Evolutionary conservation across 30 jellyfish, hydroid and myxozoan species (phyloP).

Genomic region (Sanderia malayensis): DNA sequence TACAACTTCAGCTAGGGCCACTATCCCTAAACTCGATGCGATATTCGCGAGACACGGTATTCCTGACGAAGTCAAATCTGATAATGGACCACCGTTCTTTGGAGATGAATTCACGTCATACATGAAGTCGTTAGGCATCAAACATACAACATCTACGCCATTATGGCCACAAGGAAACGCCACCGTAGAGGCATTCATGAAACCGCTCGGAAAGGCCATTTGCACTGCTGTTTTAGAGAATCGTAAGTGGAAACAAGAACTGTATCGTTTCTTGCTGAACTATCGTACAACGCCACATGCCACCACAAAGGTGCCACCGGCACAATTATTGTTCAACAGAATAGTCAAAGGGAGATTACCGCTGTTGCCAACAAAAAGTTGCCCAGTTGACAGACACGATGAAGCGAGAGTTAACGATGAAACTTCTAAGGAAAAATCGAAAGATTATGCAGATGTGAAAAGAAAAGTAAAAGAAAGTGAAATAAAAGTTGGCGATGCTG

Average conservation of each 20-base stretch:
- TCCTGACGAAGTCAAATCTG: slow-evolving; percentile 32
- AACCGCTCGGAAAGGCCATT: slow-evolving; percentile 40
- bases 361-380: background rate
- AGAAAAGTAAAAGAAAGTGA: too few species aligned
- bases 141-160: slow-evolving; percentile 23
- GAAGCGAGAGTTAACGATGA: too few species aligned
- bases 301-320: too few species aligned
- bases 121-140: too few species aligned
- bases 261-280: slow-evolving; percentile 10
- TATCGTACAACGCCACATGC: too few species aligned
- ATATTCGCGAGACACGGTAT: slow-evolving; percentile 25
- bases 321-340: background rate
- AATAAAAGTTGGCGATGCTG: too few species aligned
- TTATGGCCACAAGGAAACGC: slow-evolving; percentile 50
- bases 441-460: too few species aligned
- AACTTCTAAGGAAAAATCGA: too few species aligned
- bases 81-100: slow-evolving; percentile 54
- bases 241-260: slow-evolving; percentile 51
- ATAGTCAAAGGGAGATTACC: background rate
- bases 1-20: slow-evolving; percentile 40
- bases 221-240: slow-evolving; percentile 31
- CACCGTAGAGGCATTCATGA: slow-evolving; percentile 32
- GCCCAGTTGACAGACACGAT: too few species aligned
- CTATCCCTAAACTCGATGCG: slow-evolving; percentile 8
- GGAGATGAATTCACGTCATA: too few species aligned